Base-by-base conservation (phyloP, 2,888 invertebrate species). In the Pristionchus mayeri region DNA sequence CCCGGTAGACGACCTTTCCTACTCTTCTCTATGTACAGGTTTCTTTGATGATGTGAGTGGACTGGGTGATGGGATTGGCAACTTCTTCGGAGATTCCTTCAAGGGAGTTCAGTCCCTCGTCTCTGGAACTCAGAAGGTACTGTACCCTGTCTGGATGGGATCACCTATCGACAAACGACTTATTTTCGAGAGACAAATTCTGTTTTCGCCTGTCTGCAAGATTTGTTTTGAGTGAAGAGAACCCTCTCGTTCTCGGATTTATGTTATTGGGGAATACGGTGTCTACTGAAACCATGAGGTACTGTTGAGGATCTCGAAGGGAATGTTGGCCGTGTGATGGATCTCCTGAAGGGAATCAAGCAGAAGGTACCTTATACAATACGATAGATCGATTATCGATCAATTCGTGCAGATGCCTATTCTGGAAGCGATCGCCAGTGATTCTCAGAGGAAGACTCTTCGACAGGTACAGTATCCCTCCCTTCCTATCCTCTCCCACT, bases 381-480 rank as follows among this genome's bases (percentile, higher is more conserved):
- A 71, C 71, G 40, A 40, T 44, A 71, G 24, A 24, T 71, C 40
- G 11, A 44, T n/a, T 71, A 71, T 71, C 40, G 71, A 71, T 44
- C 16, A 34, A 40, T 71, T 40, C 71, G 11, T n/a, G 11, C 3
- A 71, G 86, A 85, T 86, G 37, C 86, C 87, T 85, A 78, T 85
- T 34, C 84, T 90, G 60, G 88, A 88, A 75, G 87, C 88, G 27
- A 27, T 90, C 85, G 90, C 89, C 30, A 87, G 81, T 34, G 89
- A 89, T 76, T 85, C 87, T 13, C 90, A 90, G 86, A 90, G 88
- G 85, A 85, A 86, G 80, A 90, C 89, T n/a, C 84, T 90, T 50
- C 60, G 80, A 71, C 87, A 89, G 85, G 81, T 82, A 78, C 30
- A 24, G 44, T 48, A 71, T 21, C 13, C 27, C 34, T 71, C n/a